phyloP scores from a whole-genome alignment of 2,888 invertebrate species.

The Holacanthella duospinosa region DNA sequence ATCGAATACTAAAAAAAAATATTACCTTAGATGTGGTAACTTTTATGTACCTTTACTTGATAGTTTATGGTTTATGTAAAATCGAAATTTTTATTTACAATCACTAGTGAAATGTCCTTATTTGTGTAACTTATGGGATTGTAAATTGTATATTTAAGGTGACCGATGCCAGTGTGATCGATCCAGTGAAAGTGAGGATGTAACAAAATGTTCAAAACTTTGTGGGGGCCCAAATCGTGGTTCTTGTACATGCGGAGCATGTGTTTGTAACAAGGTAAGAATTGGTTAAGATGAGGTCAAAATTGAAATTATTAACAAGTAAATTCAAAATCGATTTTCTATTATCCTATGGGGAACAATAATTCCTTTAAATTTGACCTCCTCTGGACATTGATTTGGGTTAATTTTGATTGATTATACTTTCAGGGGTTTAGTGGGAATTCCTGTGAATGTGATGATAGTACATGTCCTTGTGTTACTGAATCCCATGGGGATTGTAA shows the following conservation, averaged over 20 bases:
- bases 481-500: constrained; percentile 7
- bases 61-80: no score
- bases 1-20: not conserved
- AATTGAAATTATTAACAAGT: no score
- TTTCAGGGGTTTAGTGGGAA: not conserved
- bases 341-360: no score
- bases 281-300: no score
- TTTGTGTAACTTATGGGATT: no score
- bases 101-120: no score
- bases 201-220: not conserved
- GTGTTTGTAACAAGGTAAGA: not conserved
- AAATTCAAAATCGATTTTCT: no score
- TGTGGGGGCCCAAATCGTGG: not conserved
- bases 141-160: no score
- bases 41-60: no score
- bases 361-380: not conserved
- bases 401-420: not conserved
- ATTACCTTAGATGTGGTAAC: not conserved
- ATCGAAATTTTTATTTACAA: not conserved
- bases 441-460: constrained; percentile 11
- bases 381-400: not conserved
- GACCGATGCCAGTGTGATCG: constrained; percentile 8
- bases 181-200: not conserved
- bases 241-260: not conserved
- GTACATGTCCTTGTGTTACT: not conserved